Evolutionary conservation across 2,113 vertebrate species (phyloP), one percentile per base, ranked within the genome.

Genomic region (Climacteris rufus): DNA sequence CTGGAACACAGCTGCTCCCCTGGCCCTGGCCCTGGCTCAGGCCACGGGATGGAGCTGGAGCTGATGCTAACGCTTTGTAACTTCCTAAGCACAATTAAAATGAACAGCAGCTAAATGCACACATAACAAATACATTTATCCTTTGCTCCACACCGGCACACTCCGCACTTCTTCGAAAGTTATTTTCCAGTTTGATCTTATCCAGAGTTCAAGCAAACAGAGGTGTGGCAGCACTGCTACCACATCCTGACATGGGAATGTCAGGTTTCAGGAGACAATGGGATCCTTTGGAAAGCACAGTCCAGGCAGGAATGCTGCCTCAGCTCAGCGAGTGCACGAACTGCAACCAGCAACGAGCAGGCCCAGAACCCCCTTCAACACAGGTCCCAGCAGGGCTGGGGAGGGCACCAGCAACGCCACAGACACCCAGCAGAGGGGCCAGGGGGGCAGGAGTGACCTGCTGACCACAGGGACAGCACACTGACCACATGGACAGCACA

Each of bases 21-120:
- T 93, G 94, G 97, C 95, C 86, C 95, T 72, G 30, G 97, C 97
- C 92, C 96, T 98, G 97, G 97, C 97, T 97, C 98, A 97, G 22
- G 94, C 25, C 25, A 33, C 22, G 66, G 97, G 97, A 98, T 97
- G 98, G 98, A 98, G 98, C 98, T 97, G 94, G 97, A 97, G 97
- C 97, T 97, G 98, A 98, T 97, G 93, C 98, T 98, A 98, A 98
- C 96, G 98, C 97, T 98, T 98, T 97, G 98, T 97, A 98, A 98
- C 98, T 98, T 98, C 98, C 93, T 98, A 97, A 95, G 96, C 98
- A 98, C 98, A 98, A 98, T 98, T 98, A 97, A 98, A 98, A 98
- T 98, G 97, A 98, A 98, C 97, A 97, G 98, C 97, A 97, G 97
- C 98, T 98, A 98, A 98, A 98, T 90, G 96, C 94, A 97, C 94